These are phyloP conservation scores for Plemyria rubiginata DNA, from an alignment of 2,888 invertebrate species.

Conservation along the genomic window DNA sequence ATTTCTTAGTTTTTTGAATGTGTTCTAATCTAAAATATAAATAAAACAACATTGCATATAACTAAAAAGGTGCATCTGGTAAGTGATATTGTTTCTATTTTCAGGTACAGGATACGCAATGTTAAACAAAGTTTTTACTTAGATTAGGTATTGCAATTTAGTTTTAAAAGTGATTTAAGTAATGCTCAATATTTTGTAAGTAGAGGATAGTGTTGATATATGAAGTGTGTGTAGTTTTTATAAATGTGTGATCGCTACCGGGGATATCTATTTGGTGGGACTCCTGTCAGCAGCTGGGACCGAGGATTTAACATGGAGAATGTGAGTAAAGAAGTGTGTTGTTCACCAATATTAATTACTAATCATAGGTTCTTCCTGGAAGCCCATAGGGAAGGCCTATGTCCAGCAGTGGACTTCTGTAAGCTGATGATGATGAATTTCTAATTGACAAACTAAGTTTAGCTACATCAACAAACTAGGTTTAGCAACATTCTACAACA, in stretches of 20 bases:
- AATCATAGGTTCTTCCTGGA: too few species aligned
- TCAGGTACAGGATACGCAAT: conserved; percentile 29
- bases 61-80: conserved; percentile 15
- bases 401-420: too few species aligned
- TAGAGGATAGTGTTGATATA: conserved; percentile 22
- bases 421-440: too few species aligned
- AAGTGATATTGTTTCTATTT: conserved; percentile 27
- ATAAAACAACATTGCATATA: background rate
- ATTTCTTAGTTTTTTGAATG: background rate
- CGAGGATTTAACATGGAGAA: conserved; percentile 78
- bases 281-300: conserved; percentile 82
- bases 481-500: too few species aligned
- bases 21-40: background rate
- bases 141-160: conserved; percentile 27
- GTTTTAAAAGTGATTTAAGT: conserved; percentile 49
- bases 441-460: too few species aligned
- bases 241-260: conserved; percentile 79
- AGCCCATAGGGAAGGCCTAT: too few species aligned
- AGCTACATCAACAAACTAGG: too few species aligned
- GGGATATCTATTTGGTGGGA: conserved; percentile 76
- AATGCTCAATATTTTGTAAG: conserved; percentile 52
- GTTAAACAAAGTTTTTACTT: background rate
- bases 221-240: conserved; percentile 37
- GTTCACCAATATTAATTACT: too few species aligned
- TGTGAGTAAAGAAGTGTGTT: conserved; percentile 59